phyloP scores from a whole-genome alignment of 1,140 invertebrate species.

The Argopecten irradians region DNA sequence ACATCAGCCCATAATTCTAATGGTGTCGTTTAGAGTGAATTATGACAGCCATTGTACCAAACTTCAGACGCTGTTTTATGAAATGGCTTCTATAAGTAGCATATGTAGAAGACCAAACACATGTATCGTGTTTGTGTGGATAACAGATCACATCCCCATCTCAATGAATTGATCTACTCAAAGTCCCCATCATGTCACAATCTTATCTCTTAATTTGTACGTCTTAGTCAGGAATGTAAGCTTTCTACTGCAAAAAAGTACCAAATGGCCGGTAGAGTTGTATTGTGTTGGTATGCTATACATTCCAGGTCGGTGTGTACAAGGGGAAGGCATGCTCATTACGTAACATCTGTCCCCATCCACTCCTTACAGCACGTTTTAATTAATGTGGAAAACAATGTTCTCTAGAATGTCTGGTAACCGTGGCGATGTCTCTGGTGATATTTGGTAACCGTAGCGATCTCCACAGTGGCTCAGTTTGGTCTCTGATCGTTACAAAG shows the following conservation, averaged over 20 bases:
- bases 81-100: not conserved
- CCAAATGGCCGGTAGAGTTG: not conserved
- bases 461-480: not conserved
- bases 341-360: not conserved
- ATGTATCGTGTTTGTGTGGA: not conserved
- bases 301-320: constrained; percentile 13
- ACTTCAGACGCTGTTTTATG: not conserved
- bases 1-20: not conserved
- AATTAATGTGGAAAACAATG: not conserved
- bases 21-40: not conserved
- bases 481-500: not conserved
- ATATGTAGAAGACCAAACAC: not conserved
- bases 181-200: not conserved
- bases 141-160: not conserved
- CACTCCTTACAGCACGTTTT: not conserved
- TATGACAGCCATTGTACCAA: not conserved
- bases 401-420: not conserved
- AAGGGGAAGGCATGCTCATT: not conserved
- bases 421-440: too few relatives aligned
- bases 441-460: not conserved
- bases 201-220: constrained; percentile 1
- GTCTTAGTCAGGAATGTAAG: not conserved
- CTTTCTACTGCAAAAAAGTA: not conserved
- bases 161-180: not conserved
- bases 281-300: not conserved